These are phyloP conservation scores for Pectinophora gossypiella DNA, from an alignment of 1,140 invertebrate genomes.

Conservation along the genomic window DNA sequence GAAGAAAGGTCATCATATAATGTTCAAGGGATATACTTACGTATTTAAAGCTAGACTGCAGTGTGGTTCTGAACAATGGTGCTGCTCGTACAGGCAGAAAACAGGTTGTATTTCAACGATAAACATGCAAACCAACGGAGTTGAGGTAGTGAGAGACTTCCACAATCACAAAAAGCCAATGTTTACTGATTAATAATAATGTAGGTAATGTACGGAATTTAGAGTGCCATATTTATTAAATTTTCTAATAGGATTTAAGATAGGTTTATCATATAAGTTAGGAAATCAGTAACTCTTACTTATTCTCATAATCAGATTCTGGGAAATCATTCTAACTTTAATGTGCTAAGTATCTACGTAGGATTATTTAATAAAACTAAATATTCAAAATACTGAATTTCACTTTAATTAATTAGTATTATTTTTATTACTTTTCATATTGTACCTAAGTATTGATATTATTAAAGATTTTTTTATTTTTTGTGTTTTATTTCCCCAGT, in stretches of 20 bases:
- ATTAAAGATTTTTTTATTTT: too few relatives aligned
- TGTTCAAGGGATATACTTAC: conserved; percentile 66
- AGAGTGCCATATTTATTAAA: not conserved
- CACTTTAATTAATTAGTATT: too few relatives aligned
- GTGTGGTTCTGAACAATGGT: conserved; percentile 64
- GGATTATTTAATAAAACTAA: too few relatives aligned
- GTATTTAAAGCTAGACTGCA: conserved; percentile 61
- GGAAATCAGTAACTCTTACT: too few relatives aligned
- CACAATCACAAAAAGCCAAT: conserved; percentile 70
- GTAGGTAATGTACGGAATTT: not conserved
- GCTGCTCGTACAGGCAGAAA: conserved; percentile 61
- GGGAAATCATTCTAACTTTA: too few relatives aligned
- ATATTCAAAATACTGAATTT: too few relatives aligned
- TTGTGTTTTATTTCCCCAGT: not conserved
- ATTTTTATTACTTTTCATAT: too few relatives aligned
- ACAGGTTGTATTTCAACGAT: conserved; percentile 67
- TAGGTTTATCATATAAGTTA: too few relatives aligned
- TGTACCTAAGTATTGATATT: too few relatives aligned
- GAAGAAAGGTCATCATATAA: conserved; percentile 60
- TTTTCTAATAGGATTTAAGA: too few relatives aligned
- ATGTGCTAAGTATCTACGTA: too few relatives aligned
- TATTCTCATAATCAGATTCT: too few relatives aligned
- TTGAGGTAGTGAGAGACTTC: conserved; percentile 61
- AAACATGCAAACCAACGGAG: conserved; percentile 61
- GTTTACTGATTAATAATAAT: conserved; percentile 58